Base-by-base conservation (phyloP, 2,888 invertebrate genomes). In the Margaritifera margaritifera region DNA sequence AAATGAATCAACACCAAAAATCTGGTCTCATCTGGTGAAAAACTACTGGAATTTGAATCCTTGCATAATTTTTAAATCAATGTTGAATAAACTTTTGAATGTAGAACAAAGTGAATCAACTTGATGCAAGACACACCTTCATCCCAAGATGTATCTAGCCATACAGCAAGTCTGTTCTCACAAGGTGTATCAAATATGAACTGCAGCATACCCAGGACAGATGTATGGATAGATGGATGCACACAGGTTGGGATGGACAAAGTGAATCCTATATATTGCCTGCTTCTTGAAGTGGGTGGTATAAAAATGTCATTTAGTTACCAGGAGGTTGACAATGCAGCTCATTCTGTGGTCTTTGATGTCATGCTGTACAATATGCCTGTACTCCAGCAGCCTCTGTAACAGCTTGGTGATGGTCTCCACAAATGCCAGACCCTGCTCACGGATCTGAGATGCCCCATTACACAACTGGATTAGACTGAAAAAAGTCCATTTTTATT, bases 341-440 rank as follows among this genome's bases (percentile, higher is more conserved):
- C 94, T 94, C 96, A 96, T 96, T 54, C 94, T 92, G 88, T 95
- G 95, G 87, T 96, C 96, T 83, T 94, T 94, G 86, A 94, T 94
- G 85, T 95, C 95, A 79, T 95, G 94, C 77, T 93, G 92, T 75
- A 95, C 94, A 68, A 90, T 89, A 82, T 92, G 93, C 55, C 95
- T 93, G 91, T 96, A 96, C 86, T 96, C 95, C 79, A 98, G 91
- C 74, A 98, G 91, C 25, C 95, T 93, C 89, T 96, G 95, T 91
- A 98, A 93, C 67, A 98, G 92, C 63, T 94, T 92, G 1, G 95
- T 94, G 0, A 97, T 94, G 27, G 94, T 95, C 55, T 93, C 93
- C 0, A 97, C 96, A 84, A 97, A 95, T 66, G 92, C 92, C 0
- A 94, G 91, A 19, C 96, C 96, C 83, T 93, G 93, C 6, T 93